A percentile compares a stretch with the other conserved stretches of the same genome.
These are phyloP conservation scores for Ursus arctos DNA, from an alignment of 2,113 vertebrate genomes.

Conservation along the genomic window DNA sequence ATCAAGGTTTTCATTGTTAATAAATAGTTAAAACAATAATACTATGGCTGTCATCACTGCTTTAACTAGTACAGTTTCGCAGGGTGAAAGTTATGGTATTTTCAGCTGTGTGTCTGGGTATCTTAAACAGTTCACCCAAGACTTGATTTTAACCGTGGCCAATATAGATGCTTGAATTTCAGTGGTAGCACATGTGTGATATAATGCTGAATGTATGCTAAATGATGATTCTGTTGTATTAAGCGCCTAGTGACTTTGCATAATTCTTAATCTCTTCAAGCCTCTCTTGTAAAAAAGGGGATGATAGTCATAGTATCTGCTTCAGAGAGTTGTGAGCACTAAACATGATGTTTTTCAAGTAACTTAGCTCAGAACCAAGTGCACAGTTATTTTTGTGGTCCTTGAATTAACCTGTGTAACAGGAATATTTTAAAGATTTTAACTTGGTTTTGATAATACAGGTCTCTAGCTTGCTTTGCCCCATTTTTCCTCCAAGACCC, in stretches of 20 bases:
- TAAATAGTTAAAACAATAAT: background rate
- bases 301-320: background rate
- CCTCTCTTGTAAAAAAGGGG: background rate
- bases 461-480: background rate
- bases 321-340: background rate
- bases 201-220: background rate
- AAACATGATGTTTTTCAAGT: background rate
- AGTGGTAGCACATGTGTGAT: background rate
- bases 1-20: background rate
- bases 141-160: background rate
- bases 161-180: background rate
- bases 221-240: background rate
- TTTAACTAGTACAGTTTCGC: background rate
- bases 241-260: background rate
- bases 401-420: background rate
- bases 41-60: background rate
- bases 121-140: background rate
- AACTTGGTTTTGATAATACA: background rate
- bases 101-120: background rate
- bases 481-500: background rate
- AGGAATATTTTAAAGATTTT: background rate
- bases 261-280: slow-evolving; percentile 29
- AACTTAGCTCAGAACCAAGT: background rate
- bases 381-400: background rate
- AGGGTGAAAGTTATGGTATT: background rate